phyloP scores from a whole-genome alignment of 2,113 vertebrate species.

The Heptranchias perlo region DNA sequence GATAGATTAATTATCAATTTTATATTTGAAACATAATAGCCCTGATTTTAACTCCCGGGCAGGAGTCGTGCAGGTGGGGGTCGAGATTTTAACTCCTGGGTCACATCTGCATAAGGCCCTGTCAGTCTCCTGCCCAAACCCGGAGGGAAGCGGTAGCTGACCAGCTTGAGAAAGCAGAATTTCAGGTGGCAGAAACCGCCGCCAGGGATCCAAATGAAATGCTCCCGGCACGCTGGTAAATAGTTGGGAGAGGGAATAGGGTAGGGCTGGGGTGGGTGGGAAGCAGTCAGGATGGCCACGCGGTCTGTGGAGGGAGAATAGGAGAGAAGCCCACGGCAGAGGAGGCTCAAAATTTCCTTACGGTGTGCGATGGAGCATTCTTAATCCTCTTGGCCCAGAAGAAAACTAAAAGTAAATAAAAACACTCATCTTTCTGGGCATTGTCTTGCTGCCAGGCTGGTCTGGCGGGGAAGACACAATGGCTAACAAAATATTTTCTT shows the following conservation, averaged over 20 bases:
- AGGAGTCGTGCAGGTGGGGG: too few species aligned
- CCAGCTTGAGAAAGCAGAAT: not conserved
- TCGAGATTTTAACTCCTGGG: too few species aligned
- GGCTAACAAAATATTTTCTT: not conserved
- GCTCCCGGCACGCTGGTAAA: not conserved
- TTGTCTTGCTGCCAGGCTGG: not conserved
- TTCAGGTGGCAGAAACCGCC: not conserved
- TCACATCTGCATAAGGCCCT: too few species aligned
- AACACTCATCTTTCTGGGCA: not conserved
- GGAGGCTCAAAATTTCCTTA: not conserved
- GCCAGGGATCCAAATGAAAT: not conserved
- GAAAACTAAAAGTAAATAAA: not conserved
- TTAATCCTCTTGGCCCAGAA: not conserved
- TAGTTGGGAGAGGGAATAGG: not conserved
- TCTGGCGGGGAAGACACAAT: not conserved
- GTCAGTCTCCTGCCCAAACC: too few species aligned
- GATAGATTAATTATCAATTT: too few species aligned
- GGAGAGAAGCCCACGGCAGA: not conserved
- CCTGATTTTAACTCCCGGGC: not conserved
- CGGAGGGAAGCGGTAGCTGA: too few species aligned
- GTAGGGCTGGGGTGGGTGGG: not conserved
- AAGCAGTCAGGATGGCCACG: not conserved
- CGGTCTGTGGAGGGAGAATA: not conserved
- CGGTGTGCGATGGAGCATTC: too few species aligned
- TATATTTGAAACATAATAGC: not conserved